phyloP scores from a whole-genome alignment of 2,113 vertebrate species.

The Psammodynastes pulverulentus region DNA sequence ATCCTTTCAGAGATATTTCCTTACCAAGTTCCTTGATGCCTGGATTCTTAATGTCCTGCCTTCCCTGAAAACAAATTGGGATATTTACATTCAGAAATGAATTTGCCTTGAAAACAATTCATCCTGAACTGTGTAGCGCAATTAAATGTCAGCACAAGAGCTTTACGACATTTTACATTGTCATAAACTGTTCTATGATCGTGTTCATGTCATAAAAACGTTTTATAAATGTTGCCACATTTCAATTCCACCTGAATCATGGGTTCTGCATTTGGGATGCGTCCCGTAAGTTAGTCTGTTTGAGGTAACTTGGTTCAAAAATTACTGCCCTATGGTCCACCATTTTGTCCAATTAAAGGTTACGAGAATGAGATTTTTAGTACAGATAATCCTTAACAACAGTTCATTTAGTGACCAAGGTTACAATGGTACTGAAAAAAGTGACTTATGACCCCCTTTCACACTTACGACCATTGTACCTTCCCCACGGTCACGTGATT shows the following conservation, averaged over 20 bases:
- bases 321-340: not conserved
- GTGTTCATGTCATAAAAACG: not conserved
- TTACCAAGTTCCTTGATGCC: too few species aligned
- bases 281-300: not conserved
- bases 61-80: not conserved
- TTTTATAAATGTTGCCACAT: not conserved
- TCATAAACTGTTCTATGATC: not conserved
- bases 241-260: not conserved
- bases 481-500: too few species aligned
- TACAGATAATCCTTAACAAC: too few species aligned
- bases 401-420: too few species aligned
- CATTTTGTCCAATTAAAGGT: not conserved
- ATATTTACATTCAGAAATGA: not conserved
- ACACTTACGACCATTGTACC: too few species aligned
- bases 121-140: not conserved
- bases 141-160: not conserved
- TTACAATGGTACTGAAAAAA: too few species aligned
- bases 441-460: too few species aligned
- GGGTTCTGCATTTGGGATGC: not conserved
- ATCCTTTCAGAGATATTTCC: too few species aligned
- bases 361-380: not conserved
- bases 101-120: not conserved
- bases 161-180: too few species aligned
- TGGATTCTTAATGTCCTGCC: too few species aligned
- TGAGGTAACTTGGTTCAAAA: not conserved